phyloP scores from a whole-genome alignment of 2,888 invertebrate species.

The Empis stercorea region DNA sequence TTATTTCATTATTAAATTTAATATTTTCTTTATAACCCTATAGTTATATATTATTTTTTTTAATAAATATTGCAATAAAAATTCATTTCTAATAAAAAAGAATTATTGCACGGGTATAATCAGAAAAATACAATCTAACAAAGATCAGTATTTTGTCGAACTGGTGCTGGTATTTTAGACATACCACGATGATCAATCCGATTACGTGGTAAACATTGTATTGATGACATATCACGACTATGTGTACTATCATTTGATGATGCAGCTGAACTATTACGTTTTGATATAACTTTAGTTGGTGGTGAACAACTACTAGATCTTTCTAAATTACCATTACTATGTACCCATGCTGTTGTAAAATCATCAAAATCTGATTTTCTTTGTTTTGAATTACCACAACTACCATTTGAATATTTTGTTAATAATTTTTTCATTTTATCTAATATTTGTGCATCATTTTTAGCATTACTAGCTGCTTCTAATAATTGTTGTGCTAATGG shows the following conservation, averaged over 20 bases:
- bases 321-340: constrained; percentile 54
- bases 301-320: constrained; percentile 42
- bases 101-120: no score
- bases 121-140: constrained; percentile 18
- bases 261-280: constrained; percentile 30
- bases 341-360: constrained; percentile 56
- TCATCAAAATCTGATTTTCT: constrained; percentile 47
- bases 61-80: no score
- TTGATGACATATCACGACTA: constrained; percentile 22
- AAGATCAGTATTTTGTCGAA: constrained; percentile 32
- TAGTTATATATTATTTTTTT: no score
- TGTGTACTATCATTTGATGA: constrained; percentile 32
- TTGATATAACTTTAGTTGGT: constrained; percentile 29
- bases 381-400: constrained; percentile 13
- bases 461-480: constrained; percentile 53
- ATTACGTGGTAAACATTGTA: constrained; percentile 23
- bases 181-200: constrained; percentile 27
- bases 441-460: constrained; percentile 59
- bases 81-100: no score
- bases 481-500: constrained; percentile 58
- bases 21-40: no score
- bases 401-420: constrained; percentile 40
- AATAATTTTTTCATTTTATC: constrained; percentile 60
- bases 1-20: no score
- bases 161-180: constrained; percentile 35